Conservation (phyloP, 2,113 vertebrate genomes). For the Ellobius talpinus region DNA sequence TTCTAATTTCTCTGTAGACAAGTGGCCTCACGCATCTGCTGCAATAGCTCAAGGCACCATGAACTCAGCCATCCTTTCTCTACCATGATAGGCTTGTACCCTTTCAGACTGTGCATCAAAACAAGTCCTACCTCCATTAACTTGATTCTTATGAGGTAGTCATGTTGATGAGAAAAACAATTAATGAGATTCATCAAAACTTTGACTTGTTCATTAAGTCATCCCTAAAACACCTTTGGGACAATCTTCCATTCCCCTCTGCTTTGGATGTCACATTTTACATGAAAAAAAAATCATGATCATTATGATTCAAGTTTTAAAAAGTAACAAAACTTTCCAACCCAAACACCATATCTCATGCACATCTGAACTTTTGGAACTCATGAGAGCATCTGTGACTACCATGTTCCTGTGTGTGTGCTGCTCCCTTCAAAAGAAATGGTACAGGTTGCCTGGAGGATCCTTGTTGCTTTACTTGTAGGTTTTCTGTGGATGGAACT, state of each 20-base stretch:
- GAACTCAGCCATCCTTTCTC: not conserved
- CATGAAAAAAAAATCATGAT: not conserved
- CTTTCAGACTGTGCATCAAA: not conserved
- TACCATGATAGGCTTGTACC: not conserved
- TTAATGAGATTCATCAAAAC: not conserved
- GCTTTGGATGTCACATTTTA: not conserved
- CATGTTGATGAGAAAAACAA: not conserved
- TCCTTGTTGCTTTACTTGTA: not conserved
- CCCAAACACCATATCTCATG: not conserved
- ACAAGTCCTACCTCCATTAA: not conserved
- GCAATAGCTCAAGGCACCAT: not conserved
- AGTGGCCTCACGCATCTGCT: not conserved
- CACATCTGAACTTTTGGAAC: not conserved
- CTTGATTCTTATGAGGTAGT: not conserved
- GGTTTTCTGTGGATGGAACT: not conserved
- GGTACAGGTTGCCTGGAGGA: not conserved
- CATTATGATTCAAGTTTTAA: not conserved
- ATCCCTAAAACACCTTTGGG: not conserved
- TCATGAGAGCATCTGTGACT: not conserved
- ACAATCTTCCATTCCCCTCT: not conserved
- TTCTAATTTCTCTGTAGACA: not conserved
- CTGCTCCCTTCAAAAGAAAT: not conserved
- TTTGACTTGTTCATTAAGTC: not conserved
- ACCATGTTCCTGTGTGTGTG: not conserved
- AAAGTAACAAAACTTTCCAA: conserved; percentile 27